Evolutionary conservation across 1,140 invertebrate species (phyloP).

Genomic region (Rhopalosiphum maidis): DNA sequence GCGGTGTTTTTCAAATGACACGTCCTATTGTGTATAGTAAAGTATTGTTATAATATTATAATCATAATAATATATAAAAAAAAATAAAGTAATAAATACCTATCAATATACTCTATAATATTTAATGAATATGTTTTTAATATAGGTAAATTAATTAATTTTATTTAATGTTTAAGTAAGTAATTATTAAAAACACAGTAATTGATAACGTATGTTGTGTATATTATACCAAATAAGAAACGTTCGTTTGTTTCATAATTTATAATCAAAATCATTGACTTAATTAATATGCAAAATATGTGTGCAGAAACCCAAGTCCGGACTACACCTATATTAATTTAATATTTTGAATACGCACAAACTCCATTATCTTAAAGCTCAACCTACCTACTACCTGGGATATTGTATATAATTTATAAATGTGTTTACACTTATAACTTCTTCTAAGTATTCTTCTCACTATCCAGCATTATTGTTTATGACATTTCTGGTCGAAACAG

Average conservation of each 20-base stretch:
- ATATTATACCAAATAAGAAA: not conserved
- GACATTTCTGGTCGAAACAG: conserved; percentile 2
- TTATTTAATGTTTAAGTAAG: not conserved
- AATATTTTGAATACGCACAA: conserved; percentile 17
- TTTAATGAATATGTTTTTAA: not conserved
- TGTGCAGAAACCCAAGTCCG: not conserved
- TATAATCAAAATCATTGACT: not conserved
- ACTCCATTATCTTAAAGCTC: not conserved
- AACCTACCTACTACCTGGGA: not conserved
- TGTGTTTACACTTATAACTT: not conserved
- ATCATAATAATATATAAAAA: not conserved
- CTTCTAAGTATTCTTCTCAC: not conserved
- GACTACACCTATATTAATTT: not conserved
- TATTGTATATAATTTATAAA: conserved; percentile 22
- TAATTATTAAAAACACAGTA: not conserved
- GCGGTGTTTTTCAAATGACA: not conserved
- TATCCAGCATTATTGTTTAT: not conserved
- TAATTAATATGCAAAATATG: not conserved
- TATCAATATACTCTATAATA: not conserved
- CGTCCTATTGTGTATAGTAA: not conserved
- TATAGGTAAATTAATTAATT: not conserved
- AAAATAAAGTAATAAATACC: not conserved
- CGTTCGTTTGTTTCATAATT: not conserved
- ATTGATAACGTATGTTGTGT: not conserved
- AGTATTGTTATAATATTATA: not conserved